Evolutionary conservation across 1,140 invertebrate species (phyloP), one percentile per base, ranked within the genome.

Genomic region (Orchesella cincta): DNA sequence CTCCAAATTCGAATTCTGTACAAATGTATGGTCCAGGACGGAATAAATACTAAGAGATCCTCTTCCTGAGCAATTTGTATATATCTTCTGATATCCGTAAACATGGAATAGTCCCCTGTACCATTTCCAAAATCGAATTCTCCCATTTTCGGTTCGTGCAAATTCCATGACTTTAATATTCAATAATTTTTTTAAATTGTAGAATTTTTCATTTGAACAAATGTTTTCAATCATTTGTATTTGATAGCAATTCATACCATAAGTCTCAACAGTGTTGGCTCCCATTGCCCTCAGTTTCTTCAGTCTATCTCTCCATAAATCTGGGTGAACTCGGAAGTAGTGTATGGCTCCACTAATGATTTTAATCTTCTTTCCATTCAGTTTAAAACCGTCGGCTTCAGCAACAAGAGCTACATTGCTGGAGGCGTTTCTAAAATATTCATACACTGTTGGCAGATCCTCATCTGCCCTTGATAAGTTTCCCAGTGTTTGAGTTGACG

Each of bases 1-100:
- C 85, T 34, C 85, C 85, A 77, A 84, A 87, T 0, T 87, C 87
- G 84, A 91, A 89, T 86, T 93, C 92, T 18, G 86, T 84, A 78
- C 87, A 87, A 76, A 88, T 88, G 77, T 87, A 89, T 31, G 88
- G 88, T 36, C 88, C 88, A 51, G 86, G 85, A 34, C 88, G 72
- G 46, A 89, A 77, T 67, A 89, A 82, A 84, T n/a, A 87, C 86
- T 28, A 87, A 83, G 18, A 88, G 83, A 77, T 87, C 86, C 74
- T 87, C 82, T 57, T 87, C 83, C 74, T 84, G 80, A 34, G 87
- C 86, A 23, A 87, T 83, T 76, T 85, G 81, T 20, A 89, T 79
- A 80, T 86, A 88, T 78, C 80, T 78, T n/a, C 79, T 82, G 16
- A 88, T 72, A 81, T 86, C 77, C 5, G 83, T 72, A 62, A 83